Conservation (phyloP, 2,113 vertebrate genomes). For the Suricata suricatta region DNA sequence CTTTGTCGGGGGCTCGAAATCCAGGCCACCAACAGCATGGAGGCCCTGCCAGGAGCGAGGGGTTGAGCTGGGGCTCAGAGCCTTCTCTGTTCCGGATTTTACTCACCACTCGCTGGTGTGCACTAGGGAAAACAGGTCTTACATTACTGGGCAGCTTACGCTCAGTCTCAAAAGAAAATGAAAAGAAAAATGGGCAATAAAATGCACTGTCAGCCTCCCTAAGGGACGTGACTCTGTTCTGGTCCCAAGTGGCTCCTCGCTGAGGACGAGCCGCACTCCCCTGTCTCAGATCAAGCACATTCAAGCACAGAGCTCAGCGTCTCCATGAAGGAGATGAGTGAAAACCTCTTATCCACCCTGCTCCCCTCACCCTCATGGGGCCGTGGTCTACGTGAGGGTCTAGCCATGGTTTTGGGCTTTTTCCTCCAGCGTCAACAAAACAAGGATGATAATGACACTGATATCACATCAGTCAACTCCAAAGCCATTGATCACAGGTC, state of each 20-base stretch:
- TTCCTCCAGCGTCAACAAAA: background rate
- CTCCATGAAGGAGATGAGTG: background rate
- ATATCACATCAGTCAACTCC: background rate
- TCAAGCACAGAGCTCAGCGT: background rate
- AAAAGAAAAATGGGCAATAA: background rate
- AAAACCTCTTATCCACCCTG: background rate
- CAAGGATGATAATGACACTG: background rate
- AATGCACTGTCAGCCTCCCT: background rate
- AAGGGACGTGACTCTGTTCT: background rate
- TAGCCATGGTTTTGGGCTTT: background rate
- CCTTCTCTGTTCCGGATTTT: background rate
- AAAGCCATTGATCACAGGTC: background rate
- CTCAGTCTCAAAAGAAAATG: too few species aligned
- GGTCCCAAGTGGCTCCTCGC: too few species aligned
- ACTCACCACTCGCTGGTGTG: background rate
- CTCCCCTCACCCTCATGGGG: rapidly evolving
- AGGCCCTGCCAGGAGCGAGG: background rate
- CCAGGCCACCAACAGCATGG: background rate
- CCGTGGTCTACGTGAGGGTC: background rate
- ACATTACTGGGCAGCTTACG: background rate
- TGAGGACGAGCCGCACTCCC: background rate
- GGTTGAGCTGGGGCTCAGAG: background rate
- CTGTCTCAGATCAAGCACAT: background rate
- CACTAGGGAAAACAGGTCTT: background rate
- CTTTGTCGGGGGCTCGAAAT: background rate